A percentile compares a stretch with the other conserved stretches of the same genome.
Conservation (phyloP, 2,797 vertebrate species). For the Cossypha polioptera region DNA sequence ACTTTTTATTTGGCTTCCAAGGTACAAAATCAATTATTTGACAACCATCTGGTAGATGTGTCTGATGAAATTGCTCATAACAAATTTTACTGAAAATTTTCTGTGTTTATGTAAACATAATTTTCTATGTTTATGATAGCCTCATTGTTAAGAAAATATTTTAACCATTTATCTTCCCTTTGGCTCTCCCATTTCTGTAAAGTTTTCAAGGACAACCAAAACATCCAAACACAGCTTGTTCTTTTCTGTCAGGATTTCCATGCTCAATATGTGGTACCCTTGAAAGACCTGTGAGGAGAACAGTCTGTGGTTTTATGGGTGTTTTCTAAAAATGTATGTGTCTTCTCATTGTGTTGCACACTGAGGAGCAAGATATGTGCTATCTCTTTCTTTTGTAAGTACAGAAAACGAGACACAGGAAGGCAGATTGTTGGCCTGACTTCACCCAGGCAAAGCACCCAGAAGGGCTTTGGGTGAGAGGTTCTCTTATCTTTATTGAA, state of each 20-base stretch:
- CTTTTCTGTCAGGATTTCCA: neutral
- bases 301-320: neutral
- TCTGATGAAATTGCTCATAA: neutral
- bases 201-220: neutral
- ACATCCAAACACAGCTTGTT: neutral
- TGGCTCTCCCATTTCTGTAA: neutral
- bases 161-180: neutral
- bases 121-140: neutral
- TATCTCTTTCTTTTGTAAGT: neutral
- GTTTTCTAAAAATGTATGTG: neutral
- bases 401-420: neutral
- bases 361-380: neutral
- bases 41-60: neutral
- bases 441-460: neutral
- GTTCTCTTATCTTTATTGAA: neutral
- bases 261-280: neutral
- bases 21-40: neutral
- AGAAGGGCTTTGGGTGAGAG: neutral
- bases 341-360: neutral
- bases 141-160: neutral
- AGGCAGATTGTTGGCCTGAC: neutral
- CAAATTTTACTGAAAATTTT: neutral
- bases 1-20: neutral
- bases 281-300: neutral
- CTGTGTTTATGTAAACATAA: neutral